Percentiles rank a stretch among this genome's conserved stretches.
These are phyloP conservation scores for Mnemiopsis leidyi DNA, from an alignment of 37 sponge, comb jelly and placozoan genomes.

Conservation along the genomic window DNA sequence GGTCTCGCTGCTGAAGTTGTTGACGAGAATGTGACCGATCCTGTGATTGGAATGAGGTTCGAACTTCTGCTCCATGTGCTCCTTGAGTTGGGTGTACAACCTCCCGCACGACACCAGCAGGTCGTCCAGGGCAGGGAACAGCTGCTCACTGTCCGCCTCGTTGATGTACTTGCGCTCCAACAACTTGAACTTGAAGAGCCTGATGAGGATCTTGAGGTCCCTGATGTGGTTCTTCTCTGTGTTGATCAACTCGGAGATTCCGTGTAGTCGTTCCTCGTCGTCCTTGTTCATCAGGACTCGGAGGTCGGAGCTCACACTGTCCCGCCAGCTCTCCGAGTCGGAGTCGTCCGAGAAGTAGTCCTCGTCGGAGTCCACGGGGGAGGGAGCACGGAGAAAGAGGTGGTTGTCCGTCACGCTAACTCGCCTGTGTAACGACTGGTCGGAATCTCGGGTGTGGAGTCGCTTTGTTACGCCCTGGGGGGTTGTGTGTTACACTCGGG, in stretches of 20 bases:
- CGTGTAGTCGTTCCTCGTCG: slow-evolving; percentile 36
- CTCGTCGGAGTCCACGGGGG: not conserved
- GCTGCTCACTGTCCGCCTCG: not conserved
- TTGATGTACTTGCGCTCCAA: not conserved
- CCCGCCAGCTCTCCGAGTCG: slow-evolving; percentile 10
- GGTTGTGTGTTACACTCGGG: not conserved
- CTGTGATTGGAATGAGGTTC: slow-evolving; percentile 21
- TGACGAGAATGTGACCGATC: slow-evolving; percentile 8
- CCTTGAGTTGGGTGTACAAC: slow-evolving; percentile 24
- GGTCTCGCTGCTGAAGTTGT: not conserved
- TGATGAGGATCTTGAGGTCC: slow-evolving; percentile 19
- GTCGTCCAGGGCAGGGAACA: slow-evolving; percentile 49
- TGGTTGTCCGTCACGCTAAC: slow-evolving; percentile 19
- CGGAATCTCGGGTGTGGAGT: not conserved
- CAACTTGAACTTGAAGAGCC: not conserved
- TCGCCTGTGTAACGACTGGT: not conserved
- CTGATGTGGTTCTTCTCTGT: slow-evolving; percentile 35
- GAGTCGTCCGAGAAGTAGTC: slow-evolving; percentile 25
- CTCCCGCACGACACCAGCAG: not conserved
- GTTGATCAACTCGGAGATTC: slow-evolving; percentile 25
- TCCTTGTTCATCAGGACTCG: slow-evolving; percentile 33
- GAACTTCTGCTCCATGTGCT: not conserved
- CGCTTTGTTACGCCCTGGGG: not conserved
- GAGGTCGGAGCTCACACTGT: not conserved
- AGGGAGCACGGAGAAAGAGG: not conserved